phyloP scores from a whole-genome alignment of 2,888 invertebrate genomes.

The Labia minor region DNA sequence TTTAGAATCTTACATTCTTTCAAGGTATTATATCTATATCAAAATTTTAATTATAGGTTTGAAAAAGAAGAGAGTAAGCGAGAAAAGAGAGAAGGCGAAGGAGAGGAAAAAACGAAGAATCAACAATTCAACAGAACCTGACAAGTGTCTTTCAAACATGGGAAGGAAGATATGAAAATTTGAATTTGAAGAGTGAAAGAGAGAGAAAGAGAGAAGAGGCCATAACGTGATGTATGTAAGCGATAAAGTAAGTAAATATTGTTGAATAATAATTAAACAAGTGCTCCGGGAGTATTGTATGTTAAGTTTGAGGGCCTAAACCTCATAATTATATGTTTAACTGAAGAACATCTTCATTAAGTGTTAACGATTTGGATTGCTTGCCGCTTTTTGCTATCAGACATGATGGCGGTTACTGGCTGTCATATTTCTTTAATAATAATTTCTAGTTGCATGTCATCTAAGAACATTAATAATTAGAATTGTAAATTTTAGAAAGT shows the following conservation, averaged over 20 bases:
- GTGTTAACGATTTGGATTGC: constrained; percentile 1
- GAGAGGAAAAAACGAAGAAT: not conserved
- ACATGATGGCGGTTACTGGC: no score
- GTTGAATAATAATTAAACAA: constrained; percentile 13
- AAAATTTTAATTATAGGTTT: not conserved
- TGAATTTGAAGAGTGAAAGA: not conserved
- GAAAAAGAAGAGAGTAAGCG: no score
- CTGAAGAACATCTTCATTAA: not conserved
- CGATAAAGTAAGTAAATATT: constrained; percentile 13
- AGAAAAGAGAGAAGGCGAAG: no score
- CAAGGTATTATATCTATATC: not conserved
- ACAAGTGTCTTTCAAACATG: constrained; percentile 13
- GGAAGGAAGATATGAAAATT: not conserved
- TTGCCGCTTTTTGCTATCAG: not conserved
- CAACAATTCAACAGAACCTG: not conserved
- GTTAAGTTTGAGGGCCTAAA: not conserved
- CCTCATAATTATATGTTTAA: not conserved
- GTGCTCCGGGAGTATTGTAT: constrained; percentile 4
- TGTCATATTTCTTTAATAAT: no score
- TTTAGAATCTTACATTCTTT: no score
- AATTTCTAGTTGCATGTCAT: no score
- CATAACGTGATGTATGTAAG: not conserved
- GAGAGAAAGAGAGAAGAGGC: not conserved
- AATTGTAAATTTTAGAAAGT: no score
- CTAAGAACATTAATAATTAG: no score